Evolutionary conservation across 1,140 invertebrate species (phyloP), one percentile per base, ranked within the genome.

Genomic region (Galleria mellonella): DNA sequence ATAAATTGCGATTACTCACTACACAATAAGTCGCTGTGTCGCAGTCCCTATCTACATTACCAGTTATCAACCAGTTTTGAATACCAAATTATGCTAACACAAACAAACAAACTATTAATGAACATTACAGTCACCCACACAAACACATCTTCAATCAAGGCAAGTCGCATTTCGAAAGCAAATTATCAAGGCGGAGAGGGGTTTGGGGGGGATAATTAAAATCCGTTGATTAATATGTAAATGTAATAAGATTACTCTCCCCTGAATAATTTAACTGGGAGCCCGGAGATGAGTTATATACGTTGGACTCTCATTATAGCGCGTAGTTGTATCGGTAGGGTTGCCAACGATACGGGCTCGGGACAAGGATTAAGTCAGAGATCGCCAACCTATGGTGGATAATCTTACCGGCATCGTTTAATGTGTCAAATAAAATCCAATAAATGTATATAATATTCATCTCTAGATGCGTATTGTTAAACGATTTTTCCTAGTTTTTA

Each of bases 211-310:
- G 91, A 94, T 95, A 95, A 95, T 95, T 95, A 95, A 94, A 95
- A 95, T 95, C 93, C 93, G 92, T 95, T 95, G 94, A 95, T 95
- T 95, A 95, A 95, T 95, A 95, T 95, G 94, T 95, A 95, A 95
- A 95, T 94, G 94, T 95, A 94, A 95, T 95, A 94, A 95, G 94
- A 95, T 95, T 94, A 95, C 93, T 84, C 77, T 78, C 77, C 79
- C 77, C 62, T 83, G 82, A 82, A 85, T 85, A 85, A 83, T 82
- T 83, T 82, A 83, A 70, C 60, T 62, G 67, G 62, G 64, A 56
- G 61, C 47, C 57, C 55, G 60, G 58, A 58, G 59, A 75, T 75
- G 73, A 78, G 74, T 74, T 72, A 72, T 72, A 72, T 68, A 64
- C 61, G 55, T 55, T 64, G 74, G 78, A 68, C 78, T 69, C 78